Evolutionary conservation across 2,113 vertebrate genomes (phyloP).

Genomic region (Pavo muticus): DNA sequence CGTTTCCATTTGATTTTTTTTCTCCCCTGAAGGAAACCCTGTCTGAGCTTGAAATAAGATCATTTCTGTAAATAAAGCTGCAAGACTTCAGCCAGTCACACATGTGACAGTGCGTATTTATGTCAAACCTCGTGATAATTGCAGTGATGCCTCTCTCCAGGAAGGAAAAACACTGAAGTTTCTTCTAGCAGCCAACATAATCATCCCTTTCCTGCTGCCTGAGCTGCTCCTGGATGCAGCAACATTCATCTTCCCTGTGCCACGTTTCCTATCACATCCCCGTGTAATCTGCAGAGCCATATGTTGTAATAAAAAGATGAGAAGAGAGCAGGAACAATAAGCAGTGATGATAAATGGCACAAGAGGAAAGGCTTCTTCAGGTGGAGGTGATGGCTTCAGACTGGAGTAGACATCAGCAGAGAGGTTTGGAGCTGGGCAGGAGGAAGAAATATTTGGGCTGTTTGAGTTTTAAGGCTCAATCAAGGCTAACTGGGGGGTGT

Average conservation of each 20-base stretch:
- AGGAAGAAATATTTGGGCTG: not conserved
- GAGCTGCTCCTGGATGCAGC: not conserved
- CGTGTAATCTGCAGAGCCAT: not conserved
- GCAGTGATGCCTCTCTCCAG: not conserved
- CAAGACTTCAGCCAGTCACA: not conserved
- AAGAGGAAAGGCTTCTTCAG: not conserved
- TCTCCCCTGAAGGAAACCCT: not conserved
- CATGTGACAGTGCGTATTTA: fast-evolving
- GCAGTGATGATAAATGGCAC: not conserved
- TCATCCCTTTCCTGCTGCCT: not conserved
- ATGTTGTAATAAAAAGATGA: not conserved
- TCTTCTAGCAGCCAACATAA: not conserved
- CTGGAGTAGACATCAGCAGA: fast-evolving
- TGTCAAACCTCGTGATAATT: not conserved
- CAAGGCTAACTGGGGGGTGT: not conserved
- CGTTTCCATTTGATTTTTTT: not conserved
- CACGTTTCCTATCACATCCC: not conserved
- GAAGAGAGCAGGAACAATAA: not conserved
- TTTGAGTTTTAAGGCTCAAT: not conserved
- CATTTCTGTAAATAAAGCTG: not conserved
- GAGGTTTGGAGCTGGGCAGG: not conserved
- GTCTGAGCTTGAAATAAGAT: not conserved
- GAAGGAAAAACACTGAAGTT: not conserved
- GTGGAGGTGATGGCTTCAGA: not conserved
- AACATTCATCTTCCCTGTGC: not conserved